Evolutionary conservation across 2,888 invertebrate genomes (phyloP), one percentile per base, ranked within the genome.

Genomic region (Caenorhabditis wallacei): DNA sequence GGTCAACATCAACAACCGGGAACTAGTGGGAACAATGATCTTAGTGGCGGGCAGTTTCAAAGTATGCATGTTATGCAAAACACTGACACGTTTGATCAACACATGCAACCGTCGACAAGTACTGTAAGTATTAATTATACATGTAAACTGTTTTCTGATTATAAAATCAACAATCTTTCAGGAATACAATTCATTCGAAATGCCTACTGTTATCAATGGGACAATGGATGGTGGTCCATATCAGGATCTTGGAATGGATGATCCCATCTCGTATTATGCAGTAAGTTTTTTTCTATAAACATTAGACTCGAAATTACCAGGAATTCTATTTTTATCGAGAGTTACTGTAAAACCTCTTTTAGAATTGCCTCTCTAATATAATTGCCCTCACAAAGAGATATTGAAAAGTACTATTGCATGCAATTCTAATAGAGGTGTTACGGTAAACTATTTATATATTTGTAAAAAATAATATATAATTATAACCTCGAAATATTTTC

Each of bases 181-280:
- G 80, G 70, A 57, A 20, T 84, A 84, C 64, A 80, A 84, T 35
- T 26, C 71, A 2, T 84, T 80, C 51, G 84, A 84, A 18, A 57
- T 69, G 71, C 84, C 84, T 2, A 66, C 71, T 1, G 69, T 78
- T 16, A 53, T 84, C 7, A 64, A 16, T 8, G 22, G 53, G 7
- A 57, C 56, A 35, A 24, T 61, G 7, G 74, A 78, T 11, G 46
- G 5, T 35, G 71, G 43, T 4, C 40, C 64, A 35, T 82, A 37
- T 43, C 61, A 69, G 18, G 82, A 72, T 22, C 68, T 72, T 11
- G 56, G 43, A 20, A 72, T 53, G 3, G 66, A 68, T 11, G 79
- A 79, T 24, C 68, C 64, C 7, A 63, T 63, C 30, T 78, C 69
- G 20, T 81, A 53, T n/a, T 81, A 78, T 51, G 54, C 64, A 0